Conservation (phyloP, 1,140 invertebrate species). For the Drosophila miranda region DNA sequence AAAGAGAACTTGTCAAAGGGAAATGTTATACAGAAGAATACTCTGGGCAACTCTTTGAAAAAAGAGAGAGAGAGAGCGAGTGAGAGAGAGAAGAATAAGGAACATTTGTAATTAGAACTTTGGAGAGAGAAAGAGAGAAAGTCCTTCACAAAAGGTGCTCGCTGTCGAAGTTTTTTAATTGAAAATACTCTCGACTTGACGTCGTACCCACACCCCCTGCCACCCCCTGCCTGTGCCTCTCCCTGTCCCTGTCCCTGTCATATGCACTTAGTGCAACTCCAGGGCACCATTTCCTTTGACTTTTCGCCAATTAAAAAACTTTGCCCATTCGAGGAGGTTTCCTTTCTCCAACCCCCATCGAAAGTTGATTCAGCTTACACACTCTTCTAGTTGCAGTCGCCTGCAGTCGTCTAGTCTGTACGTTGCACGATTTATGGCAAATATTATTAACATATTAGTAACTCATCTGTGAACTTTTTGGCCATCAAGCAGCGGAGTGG, state of each 20-base stretch:
- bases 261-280: conserved; percentile 36
- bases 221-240: background rate
- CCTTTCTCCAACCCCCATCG: conserved; percentile 6
- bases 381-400: background rate
- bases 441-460: conserved; percentile 45
- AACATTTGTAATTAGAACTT: conserved; percentile 30
- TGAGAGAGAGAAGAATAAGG: background rate
- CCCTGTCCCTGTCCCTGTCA: conserved; percentile 5
- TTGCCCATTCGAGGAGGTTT: conserved; percentile 16
- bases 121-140: background rate
- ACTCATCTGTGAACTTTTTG: conserved; percentile 27
- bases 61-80: background rate
- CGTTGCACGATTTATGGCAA: conserved; percentile 30
- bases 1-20: no score
- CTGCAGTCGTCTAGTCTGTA: background rate
- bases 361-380: conserved; percentile 7
- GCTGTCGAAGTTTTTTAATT: conserved; percentile 58
- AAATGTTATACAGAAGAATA: no score
- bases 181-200: conserved; percentile 40
- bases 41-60: background rate
- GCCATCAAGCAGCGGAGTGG: conserved; percentile 7
- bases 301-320: conserved; percentile 56
- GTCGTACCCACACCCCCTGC: conserved; percentile 5
- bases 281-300: conserved; percentile 31
- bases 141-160: conserved; percentile 29